Evolutionary conservation across 1,140 invertebrate genomes (phyloP).

Genomic region (Nephotettix cincticeps): DNA sequence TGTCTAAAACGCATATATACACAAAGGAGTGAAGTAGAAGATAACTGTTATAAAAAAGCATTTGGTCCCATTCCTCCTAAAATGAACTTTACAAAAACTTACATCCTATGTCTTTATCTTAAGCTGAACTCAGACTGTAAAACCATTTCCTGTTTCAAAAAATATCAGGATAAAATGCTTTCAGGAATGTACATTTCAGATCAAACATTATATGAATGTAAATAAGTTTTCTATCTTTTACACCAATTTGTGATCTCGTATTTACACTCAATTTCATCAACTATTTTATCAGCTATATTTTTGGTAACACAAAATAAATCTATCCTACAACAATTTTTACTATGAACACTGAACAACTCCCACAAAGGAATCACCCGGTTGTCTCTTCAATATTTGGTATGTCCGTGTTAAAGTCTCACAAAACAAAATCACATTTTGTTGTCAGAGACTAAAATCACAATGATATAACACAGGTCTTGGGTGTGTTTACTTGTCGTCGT

Average conservation of each 20-base stretch:
- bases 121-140: background rate
- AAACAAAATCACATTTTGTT: conserved; percentile 13
- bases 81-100: background rate
- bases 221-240: background rate
- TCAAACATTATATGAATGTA: too few species aligned
- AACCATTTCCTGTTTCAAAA: too few species aligned
- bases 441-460: conserved; percentile 12
- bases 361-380: too few species aligned
- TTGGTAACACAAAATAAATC: conserved; percentile 22
- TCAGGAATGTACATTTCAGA: too few species aligned
- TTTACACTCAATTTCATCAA: background rate
- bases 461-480: background rate
- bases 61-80: background rate
- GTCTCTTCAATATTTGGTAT: background rate
- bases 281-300: conserved; percentile 2
- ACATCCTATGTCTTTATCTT: background rate
- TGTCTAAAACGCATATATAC: conserved; percentile 5
- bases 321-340: conserved; percentile 1
- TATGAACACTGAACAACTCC: too few species aligned
- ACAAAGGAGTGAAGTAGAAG: background rate
- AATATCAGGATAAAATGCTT: too few species aligned
- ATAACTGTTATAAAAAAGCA: background rate
- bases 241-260: background rate
- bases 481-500: conserved; percentile 24
- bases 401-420: conserved; percentile 1